A percentile compares a stretch with the other conserved stretches of the same genome.
Evolutionary conservation across 2,888 invertebrate genomes (phyloP).

Genomic region (Marasmarcha lunaedactyla): DNA sequence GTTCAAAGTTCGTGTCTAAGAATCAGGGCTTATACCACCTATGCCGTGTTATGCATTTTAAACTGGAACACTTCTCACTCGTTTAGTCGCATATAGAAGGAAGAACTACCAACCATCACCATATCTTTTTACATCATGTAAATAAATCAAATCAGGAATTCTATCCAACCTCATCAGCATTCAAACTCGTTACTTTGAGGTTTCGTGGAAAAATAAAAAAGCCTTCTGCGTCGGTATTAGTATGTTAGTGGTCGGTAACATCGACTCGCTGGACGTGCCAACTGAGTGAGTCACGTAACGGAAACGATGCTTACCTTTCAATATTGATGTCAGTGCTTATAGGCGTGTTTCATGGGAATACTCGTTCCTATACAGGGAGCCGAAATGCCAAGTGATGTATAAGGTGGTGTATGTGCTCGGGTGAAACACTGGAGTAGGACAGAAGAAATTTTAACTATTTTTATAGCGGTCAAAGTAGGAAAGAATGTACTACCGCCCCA

Average conservation of each 20-base stretch:
- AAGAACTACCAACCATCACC: neutral
- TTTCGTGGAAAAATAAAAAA: constrained; percentile 40
- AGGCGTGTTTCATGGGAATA: neutral
- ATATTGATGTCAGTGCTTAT: constrained; percentile 47
- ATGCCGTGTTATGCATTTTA: no score
- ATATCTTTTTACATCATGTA: neutral
- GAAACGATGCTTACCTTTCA: constrained; percentile 52
- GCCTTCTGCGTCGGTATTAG: constrained; percentile 41
- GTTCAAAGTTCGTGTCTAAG: no score
- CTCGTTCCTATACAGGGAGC: neutral
- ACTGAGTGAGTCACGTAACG: constrained; percentile 65
- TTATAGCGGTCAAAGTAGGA: no score
- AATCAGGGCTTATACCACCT: no score
- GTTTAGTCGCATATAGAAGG: neutral
- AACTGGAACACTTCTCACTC: neutral
- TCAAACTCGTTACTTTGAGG: constrained; percentile 22
- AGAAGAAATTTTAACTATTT: no score
- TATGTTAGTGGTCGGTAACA: constrained; percentile 54
- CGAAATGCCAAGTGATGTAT: no score
- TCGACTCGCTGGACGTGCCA: constrained; percentile 52
- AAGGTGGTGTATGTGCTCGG: no score
- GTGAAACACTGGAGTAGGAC: no score
- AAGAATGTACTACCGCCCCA: no score
- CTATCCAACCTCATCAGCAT: constrained; percentile 18
- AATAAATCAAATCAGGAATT: constrained; percentile 1